phyloP scores from a whole-genome alignment of 2,797 vertebrate genomes.

The Anisognathus igniventris region DNA sequence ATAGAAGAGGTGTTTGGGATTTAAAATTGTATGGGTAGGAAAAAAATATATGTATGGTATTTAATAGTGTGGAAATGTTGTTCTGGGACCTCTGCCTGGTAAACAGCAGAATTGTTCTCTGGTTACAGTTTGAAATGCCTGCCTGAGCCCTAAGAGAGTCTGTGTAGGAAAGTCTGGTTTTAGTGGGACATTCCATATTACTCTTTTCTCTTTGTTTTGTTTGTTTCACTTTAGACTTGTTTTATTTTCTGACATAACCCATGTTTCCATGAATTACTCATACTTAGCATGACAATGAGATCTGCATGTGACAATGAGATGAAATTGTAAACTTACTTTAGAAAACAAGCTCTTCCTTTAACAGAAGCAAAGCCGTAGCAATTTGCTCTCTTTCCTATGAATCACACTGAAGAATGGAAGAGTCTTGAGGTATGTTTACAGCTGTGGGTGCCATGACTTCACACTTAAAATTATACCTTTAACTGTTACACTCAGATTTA shows the following conservation, averaged over 20 bases:
- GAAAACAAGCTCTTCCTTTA: background rate
- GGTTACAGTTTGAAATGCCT: background rate
- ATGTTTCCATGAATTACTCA: background rate
- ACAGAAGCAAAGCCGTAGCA: background rate
- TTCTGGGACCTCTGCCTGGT: background rate
- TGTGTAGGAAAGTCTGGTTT: background rate
- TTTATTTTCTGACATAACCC: background rate
- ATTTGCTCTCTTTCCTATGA: constrained; percentile 26
- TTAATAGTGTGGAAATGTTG: background rate
- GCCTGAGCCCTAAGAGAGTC: background rate
- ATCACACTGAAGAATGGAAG: constrained; percentile 28
- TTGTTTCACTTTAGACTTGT: background rate
- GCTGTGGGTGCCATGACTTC: constrained; percentile 41
- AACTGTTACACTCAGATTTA: constrained; percentile 35
- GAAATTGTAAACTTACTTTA: background rate
- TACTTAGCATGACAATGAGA: background rate
- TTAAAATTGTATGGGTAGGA: background rate
- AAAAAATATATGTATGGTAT: background rate
- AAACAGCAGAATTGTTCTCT: background rate
- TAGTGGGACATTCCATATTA: background rate
- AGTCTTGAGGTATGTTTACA: constrained; percentile 41
- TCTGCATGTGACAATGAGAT: background rate
- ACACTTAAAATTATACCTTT: constrained; percentile 15
- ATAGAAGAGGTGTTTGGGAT: background rate
- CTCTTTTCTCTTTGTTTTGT: background rate